Conservation (phyloP, 2,888 invertebrate genomes). For the Agriotes lineatus region DNA sequence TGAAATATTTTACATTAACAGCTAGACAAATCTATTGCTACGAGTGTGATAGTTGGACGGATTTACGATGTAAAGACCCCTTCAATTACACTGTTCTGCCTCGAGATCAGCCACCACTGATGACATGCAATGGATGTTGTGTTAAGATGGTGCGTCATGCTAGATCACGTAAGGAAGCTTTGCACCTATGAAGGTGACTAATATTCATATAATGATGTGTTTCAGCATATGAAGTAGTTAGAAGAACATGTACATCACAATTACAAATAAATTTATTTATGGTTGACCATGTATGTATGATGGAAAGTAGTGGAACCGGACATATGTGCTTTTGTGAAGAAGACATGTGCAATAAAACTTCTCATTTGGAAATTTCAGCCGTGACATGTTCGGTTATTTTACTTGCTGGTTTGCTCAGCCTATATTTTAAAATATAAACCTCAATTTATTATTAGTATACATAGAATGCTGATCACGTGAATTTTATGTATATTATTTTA, state of each 20-base stretch:
- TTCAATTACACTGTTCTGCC: slow-evolving; percentile 93
- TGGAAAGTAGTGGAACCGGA: slow-evolving; percentile 97
- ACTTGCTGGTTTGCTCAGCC: slow-evolving; percentile 5
- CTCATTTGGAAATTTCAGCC: slow-evolving; percentile 56
- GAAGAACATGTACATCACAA: slow-evolving; percentile 93
- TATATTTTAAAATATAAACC: slow-evolving; percentile 14
- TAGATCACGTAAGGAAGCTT: slow-evolving; percentile 87
- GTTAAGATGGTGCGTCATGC: slow-evolving; percentile 95
- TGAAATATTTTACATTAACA: slow-evolving; percentile 60
- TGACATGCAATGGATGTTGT: slow-evolving; percentile 93
- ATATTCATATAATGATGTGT: too few relatives aligned
- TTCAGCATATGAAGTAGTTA: slow-evolving; percentile 90
- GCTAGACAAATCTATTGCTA: slow-evolving; percentile 93
- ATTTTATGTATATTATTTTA: too few relatives aligned
- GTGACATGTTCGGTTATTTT: slow-evolving; percentile 11
- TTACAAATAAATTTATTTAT: slow-evolving; percentile 96
- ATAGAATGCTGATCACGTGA: too few relatives aligned
- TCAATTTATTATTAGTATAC: neutral
- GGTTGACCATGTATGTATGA: slow-evolving; percentile 99
- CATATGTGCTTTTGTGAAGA: slow-evolving; percentile 99
- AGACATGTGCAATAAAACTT: slow-evolving; percentile 89
- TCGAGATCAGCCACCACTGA: slow-evolving; percentile 87
- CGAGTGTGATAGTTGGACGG: slow-evolving; percentile 94
- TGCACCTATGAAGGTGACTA: too few relatives aligned
- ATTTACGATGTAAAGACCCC: slow-evolving; percentile 90